Evolutionary conservation across 2,797 vertebrate species (phyloP).

Genomic region (Sebastes steindachneri): DNA sequence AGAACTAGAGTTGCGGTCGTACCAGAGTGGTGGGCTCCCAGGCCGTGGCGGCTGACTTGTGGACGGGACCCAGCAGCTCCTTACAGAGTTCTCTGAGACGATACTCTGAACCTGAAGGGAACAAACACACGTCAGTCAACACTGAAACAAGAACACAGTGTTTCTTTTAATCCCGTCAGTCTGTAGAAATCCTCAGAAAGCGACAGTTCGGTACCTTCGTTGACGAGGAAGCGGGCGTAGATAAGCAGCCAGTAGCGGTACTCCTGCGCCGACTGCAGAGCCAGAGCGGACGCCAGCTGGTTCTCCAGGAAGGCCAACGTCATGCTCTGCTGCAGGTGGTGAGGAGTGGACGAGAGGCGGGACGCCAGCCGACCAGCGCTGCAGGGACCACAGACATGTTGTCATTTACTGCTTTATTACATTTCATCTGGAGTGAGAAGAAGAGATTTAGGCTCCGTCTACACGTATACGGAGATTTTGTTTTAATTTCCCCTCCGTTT

Average conservation of each 20-base stretch:
- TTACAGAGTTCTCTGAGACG: conserved; percentile 95
- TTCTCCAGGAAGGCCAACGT: conserved; percentile 96
- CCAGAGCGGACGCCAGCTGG: conserved; percentile 91
- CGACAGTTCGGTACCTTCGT: conserved; percentile 88
- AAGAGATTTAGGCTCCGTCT: neutral
- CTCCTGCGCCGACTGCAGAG: conserved; percentile 91
- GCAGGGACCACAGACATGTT: neutral
- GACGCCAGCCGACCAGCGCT: conserved; percentile 96
- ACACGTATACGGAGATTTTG: no score
- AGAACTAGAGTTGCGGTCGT: conserved; percentile 21
- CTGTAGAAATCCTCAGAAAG: neutral
- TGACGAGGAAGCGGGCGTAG: conserved; percentile 96
- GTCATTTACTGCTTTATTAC: neutral
- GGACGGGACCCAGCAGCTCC: conserved; percentile 96
- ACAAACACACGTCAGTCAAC: neutral
- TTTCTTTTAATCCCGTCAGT: neutral
- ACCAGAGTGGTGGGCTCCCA: conserved; percentile 96
- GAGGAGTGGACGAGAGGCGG: conserved; percentile 93
- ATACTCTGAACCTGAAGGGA: conserved; percentile 90
- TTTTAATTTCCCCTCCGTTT: no score
- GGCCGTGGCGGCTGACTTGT: conserved; percentile 90
- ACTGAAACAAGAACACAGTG: neutral
- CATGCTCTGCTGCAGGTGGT: conserved; percentile 94
- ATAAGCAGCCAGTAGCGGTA: conserved; percentile 97
- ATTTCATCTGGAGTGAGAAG: neutral